Conservation (phyloP, 2,797 vertebrate genomes). For the Gymnopithys bicolor region DNA sequence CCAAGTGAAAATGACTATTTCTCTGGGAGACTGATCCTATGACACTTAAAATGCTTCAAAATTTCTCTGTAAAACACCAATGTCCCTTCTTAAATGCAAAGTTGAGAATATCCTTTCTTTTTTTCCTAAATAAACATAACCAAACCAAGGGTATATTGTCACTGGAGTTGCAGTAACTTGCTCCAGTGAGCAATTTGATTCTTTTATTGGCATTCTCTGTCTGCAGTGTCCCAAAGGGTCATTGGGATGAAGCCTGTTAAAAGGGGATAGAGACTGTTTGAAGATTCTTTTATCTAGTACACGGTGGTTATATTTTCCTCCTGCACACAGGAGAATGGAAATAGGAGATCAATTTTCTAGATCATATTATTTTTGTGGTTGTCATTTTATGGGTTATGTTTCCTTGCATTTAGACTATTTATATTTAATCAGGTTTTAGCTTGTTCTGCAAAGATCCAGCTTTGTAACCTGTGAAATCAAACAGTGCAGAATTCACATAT, state of each 20-base stretch:
- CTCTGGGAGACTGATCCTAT: background rate
- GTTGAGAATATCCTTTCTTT: background rate
- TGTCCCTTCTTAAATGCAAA: background rate
- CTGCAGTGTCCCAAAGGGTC: background rate
- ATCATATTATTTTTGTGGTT: background rate
- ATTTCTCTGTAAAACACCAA: slow-evolving; percentile 5
- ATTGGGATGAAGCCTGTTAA: background rate
- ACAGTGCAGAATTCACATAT: background rate
- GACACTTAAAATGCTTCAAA: background rate
- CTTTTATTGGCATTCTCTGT: background rate
- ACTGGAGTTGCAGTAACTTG: background rate
- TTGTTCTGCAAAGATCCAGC: background rate
- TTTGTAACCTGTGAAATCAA: background rate
- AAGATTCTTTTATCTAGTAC: background rate
- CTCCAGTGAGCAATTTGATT: background rate
- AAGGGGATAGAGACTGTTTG: background rate
- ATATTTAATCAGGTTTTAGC: background rate
- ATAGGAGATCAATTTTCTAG: background rate
- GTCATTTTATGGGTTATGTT: background rate
- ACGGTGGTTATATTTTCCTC: background rate
- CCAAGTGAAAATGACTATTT: background rate
- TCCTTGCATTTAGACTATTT: background rate
- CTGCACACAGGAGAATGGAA: background rate
- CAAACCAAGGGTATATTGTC: background rate
- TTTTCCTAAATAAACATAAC: background rate